These are phyloP conservation scores for Erinaceus europaeus DNA, from an alignment of 2,113 vertebrate species.

Conservation along the genomic window DNA sequence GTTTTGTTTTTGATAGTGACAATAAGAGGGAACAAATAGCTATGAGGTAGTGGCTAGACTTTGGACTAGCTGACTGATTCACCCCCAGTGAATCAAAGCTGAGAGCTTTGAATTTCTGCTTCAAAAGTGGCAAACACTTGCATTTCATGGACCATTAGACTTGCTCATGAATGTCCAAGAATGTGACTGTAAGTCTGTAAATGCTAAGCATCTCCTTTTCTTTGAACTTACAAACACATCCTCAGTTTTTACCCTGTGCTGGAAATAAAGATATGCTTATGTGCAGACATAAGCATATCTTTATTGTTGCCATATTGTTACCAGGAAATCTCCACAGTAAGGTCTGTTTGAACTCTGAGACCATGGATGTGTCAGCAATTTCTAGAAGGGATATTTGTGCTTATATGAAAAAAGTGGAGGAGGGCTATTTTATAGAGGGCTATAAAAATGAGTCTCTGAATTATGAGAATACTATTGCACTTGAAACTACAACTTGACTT, in stretches of 20 bases:
- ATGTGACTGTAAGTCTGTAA: background rate
- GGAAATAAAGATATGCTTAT: background rate
- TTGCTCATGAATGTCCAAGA: background rate
- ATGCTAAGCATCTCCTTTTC: background rate
- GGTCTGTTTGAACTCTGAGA: background rate
- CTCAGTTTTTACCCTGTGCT: background rate
- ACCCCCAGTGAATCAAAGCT: background rate
- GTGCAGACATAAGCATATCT: background rate
- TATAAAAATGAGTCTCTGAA: background rate
- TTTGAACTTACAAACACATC: background rate
- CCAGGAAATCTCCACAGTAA: background rate
- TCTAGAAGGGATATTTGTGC: background rate
- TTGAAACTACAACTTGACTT: background rate
- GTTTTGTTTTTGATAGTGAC: slow-evolving; percentile 8
- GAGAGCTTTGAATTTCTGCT: slow-evolving; percentile 10
- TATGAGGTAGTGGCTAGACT: background rate
- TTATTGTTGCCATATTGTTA: background rate
- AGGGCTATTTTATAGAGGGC: background rate
- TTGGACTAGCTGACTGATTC: background rate
- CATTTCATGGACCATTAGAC: background rate
- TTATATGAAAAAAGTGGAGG: background rate
- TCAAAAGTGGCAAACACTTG: background rate
- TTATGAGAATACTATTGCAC: background rate
- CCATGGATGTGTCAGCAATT: background rate
- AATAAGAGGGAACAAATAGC: background rate